Conservation (phyloP, 2,888 invertebrate genomes). For the Chymomyza fuscimana region DNA sequence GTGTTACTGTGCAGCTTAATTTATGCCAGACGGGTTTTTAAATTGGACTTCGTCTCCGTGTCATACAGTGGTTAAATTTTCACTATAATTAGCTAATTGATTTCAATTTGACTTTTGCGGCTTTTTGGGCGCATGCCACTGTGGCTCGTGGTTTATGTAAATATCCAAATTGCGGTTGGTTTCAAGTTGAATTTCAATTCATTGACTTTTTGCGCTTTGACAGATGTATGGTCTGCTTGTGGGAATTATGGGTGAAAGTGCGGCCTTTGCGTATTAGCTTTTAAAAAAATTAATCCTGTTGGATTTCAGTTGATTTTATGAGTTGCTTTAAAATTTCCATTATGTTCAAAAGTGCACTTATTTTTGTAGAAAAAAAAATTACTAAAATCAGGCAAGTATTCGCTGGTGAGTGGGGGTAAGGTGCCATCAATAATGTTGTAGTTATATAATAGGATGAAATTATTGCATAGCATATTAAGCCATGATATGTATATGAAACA, state of each 20-base stretch:
- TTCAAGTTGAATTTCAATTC: conserved; percentile 29
- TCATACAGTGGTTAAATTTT: conserved; percentile 44
- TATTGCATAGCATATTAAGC: too few species aligned
- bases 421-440: too few species aligned
- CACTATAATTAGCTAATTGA: conserved; percentile 71
- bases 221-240: background rate
- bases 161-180: conserved; percentile 51
- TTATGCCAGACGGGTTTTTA: background rate
- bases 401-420: too few species aligned
- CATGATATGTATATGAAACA: too few species aligned
- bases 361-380: too few species aligned
- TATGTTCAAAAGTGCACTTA: too few species aligned
- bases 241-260: background rate
- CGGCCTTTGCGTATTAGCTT: background rate
- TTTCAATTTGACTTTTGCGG: conserved; percentile 56
- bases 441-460: too few species aligned
- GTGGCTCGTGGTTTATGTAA: conserved; percentile 34
- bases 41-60: conserved; percentile 3
- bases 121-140: conserved; percentile 33
- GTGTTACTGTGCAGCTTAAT: background rate
- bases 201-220: conserved; percentile 41
- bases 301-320: background rate
- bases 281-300: background rate
- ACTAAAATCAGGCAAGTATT: too few species aligned
- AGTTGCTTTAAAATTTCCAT: too few species aligned